Conservation (phyloP, 1,140 invertebrate species). For the Diorhabda carinulata region DNA sequence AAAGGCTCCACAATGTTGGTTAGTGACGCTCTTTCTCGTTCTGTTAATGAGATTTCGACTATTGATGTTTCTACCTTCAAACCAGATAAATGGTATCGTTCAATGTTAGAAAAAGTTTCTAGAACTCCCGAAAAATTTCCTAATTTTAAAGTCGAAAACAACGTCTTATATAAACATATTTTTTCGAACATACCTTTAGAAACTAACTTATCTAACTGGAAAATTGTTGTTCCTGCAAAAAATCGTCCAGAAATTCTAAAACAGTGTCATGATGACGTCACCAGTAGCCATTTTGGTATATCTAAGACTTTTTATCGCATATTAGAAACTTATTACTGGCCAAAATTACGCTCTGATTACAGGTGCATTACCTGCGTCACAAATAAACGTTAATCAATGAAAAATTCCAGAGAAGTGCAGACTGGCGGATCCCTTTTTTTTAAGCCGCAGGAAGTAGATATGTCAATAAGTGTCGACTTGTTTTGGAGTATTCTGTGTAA, state of each 20-base stretch:
- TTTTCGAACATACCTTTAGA: neutral
- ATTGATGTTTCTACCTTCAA: slow-evolving; percentile 8
- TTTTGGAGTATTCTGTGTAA: too few species aligned
- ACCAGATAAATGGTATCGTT: slow-evolving; percentile 17
- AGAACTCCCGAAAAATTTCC: slow-evolving; percentile 14
- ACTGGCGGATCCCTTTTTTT: too few species aligned
- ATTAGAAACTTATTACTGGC: slow-evolving; percentile 15
- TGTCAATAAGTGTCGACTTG: too few species aligned
- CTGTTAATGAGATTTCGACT: slow-evolving; percentile 1
- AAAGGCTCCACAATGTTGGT: slow-evolving; percentile 7
- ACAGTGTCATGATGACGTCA: slow-evolving; percentile 10
- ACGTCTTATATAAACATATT: slow-evolving; percentile 13
- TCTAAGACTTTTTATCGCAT: slow-evolving; percentile 16
- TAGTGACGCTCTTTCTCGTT: slow-evolving; percentile 19
- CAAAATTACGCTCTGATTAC: slow-evolving; percentile 4
- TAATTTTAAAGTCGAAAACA: slow-evolving; percentile 6
- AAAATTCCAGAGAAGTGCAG: too few species aligned
- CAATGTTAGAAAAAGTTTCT: slow-evolving; percentile 6
- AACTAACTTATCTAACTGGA: slow-evolving; percentile 18
- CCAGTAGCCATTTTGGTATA: slow-evolving; percentile 18
- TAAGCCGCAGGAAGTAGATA: too few species aligned
- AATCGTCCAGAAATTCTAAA: slow-evolving; percentile 17
- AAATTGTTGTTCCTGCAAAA: slow-evolving; percentile 19
- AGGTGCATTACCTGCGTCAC: too few species aligned
- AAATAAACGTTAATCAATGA: too few species aligned